Conservation (phyloP, 2,113 vertebrate species). For the Tenebrosternarchus preto region DNA sequence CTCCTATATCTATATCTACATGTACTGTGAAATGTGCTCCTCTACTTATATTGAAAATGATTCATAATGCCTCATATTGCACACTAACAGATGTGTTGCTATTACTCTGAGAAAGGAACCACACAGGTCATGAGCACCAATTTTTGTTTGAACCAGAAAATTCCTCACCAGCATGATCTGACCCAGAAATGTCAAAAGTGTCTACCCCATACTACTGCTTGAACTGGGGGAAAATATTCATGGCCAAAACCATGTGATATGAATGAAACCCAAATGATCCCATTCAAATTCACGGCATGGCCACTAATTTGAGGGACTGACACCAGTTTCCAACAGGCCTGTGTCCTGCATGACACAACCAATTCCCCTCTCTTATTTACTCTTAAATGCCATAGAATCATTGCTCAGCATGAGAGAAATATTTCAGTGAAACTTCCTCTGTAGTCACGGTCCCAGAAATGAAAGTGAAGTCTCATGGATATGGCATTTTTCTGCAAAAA, state of each 20-base stretch:
- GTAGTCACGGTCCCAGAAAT: slow-evolving; percentile 11
- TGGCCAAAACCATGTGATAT: slow-evolving; percentile 68
- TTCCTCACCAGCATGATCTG: slow-evolving; percentile 60
- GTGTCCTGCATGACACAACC: slow-evolving; percentile 34
- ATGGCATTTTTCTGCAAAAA: slow-evolving; percentile 36
- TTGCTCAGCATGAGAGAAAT: slow-evolving; percentile 47
- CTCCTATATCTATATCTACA: slow-evolving; percentile 7
- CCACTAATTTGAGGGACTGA: slow-evolving; percentile 72
- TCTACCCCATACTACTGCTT: slow-evolving; percentile 53
- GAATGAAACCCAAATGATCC: slow-evolving; percentile 71
- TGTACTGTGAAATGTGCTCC: slow-evolving; percentile 18
- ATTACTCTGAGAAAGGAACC: slow-evolving; percentile 59
- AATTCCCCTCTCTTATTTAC: slow-evolving; percentile 65
- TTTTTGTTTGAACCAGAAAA: slow-evolving; percentile 60
- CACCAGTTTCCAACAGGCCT: slow-evolving; percentile 74
- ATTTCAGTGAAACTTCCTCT: slow-evolving; percentile 59
- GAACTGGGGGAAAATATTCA: slow-evolving; percentile 66
- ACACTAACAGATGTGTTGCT: slow-evolving; percentile 10
- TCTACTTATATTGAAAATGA: slow-evolving; percentile 1
- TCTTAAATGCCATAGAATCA: slow-evolving; percentile 65
- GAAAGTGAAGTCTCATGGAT: slow-evolving; percentile 27
- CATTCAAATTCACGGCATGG: slow-evolving; percentile 71
- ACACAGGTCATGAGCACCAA: slow-evolving; percentile 60
- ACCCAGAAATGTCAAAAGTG: slow-evolving; percentile 73
- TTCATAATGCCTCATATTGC: background rate